Evolutionary conservation across 2,113 vertebrate species (phyloP).

Genomic region (Rhinogobius similis): DNA sequence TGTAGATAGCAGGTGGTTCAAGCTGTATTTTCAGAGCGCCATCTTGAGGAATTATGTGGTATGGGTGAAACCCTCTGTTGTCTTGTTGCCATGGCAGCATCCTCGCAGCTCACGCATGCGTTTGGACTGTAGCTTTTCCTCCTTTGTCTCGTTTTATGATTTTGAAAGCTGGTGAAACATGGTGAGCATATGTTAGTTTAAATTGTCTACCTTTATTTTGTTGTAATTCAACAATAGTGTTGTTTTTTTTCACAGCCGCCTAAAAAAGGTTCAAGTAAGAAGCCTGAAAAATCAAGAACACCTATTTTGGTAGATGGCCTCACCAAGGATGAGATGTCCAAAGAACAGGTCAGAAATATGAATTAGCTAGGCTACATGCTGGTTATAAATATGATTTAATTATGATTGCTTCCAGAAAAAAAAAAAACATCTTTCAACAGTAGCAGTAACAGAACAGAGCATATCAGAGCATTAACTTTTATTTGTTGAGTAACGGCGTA

Average conservation of each 20-base stretch:
- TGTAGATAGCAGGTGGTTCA: background rate
- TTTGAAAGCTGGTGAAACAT: background rate
- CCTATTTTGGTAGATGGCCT: constrained; percentile 77
- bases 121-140: background rate
- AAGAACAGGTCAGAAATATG: constrained; percentile 85
- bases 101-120: background rate
- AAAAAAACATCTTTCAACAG: too few species aligned
- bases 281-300: constrained; percentile 67
- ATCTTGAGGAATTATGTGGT: background rate
- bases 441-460: too few species aligned
- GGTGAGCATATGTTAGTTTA: background rate
- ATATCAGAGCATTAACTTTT: too few species aligned
- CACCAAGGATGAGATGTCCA: constrained; percentile 83
- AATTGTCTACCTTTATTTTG: background rate
- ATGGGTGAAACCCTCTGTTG: background rate
- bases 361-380: background rate
- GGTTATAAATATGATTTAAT: background rate
- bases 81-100: background rate
- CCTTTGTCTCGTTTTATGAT: background rate
- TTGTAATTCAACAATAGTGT: background rate
- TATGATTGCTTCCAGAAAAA: too few species aligned
- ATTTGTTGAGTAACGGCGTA: too few species aligned
- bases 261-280: constrained; percentile 75
- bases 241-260: constrained; percentile 77
- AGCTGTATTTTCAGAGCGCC: constrained; percentile 11